Conservation (phyloP, 2,797 vertebrate genomes). For the Myotis vivesi region DNA sequence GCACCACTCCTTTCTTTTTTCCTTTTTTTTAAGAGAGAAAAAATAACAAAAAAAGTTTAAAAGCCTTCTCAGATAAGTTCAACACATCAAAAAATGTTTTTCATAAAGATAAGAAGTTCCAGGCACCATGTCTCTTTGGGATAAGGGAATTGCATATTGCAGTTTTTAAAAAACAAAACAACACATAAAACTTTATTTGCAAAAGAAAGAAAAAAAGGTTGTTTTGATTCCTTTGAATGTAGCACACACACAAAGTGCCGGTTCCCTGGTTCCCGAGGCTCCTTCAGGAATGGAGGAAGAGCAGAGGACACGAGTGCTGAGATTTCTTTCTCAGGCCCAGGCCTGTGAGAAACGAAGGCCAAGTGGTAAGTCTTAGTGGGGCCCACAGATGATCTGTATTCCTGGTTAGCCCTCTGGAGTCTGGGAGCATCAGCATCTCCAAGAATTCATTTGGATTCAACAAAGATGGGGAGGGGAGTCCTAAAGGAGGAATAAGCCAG, state of each 20-base stretch:
- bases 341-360: background rate
- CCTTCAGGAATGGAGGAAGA: background rate
- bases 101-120: background rate
- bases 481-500: background rate
- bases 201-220: slow-evolving; percentile 66
- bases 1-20: background rate
- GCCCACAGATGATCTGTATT: background rate
- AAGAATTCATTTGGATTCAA: background rate
- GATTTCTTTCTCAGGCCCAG: background rate
- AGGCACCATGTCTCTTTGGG: slow-evolving; percentile 65
- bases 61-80: slow-evolving; percentile 67
- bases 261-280: background rate
- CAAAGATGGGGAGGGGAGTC: background rate
- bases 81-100: slow-evolving; percentile 10
- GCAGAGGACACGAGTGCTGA: background rate
- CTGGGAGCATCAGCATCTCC: background rate
- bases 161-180: slow-evolving; percentile 58
- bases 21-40: background rate
- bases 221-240: slow-evolving; percentile 60
- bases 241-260: background rate
- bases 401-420: background rate
- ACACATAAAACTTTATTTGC: slow-evolving; percentile 72
- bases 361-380: background rate
- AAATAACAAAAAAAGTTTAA: background rate
- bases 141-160: slow-evolving; percentile 65